Evolutionary conservation across 2,888 invertebrate species (phyloP).

Genomic region (Lordiphosa andalusiaca): DNA sequence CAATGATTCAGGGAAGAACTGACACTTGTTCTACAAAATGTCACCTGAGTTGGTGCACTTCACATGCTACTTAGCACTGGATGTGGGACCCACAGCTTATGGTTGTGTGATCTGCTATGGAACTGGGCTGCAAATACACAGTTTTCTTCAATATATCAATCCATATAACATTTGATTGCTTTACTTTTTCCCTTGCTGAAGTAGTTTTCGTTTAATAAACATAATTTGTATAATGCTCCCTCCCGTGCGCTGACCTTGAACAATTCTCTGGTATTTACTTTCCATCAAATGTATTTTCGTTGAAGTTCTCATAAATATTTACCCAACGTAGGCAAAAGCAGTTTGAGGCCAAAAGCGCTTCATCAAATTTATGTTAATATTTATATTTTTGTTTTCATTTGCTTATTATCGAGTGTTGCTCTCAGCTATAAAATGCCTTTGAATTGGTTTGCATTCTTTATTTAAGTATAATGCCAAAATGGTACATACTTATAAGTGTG

Average conservation of each 20-base stretch:
- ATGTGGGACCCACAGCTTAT: neutral
- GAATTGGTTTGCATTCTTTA: constrained; percentile 1
- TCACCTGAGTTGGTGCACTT: too few relatives aligned
- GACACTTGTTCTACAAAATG: too few relatives aligned
- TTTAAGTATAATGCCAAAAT: too few relatives aligned
- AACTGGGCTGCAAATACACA: too few relatives aligned
- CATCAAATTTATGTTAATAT: constrained; percentile 1
- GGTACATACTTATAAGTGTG: neutral
- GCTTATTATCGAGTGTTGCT: constrained; percentile 3
- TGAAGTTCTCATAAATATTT: neutral
- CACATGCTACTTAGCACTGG: too few relatives aligned
- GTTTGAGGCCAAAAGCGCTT: neutral
- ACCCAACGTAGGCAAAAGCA: neutral
- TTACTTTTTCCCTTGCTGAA: too few relatives aligned
- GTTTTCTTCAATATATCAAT: too few relatives aligned
- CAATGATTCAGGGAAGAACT: too few relatives aligned
- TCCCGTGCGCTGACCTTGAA: neutral
- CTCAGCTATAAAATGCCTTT: neutral
- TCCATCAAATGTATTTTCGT: constrained; percentile 3
- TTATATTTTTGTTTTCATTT: neutral
- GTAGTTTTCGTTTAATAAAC: too few relatives aligned
- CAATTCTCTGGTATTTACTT: constrained; percentile 2
- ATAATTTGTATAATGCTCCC: neutral
- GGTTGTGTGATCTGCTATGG: neutral
- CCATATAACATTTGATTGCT: too few relatives aligned